Conservation (phyloP, 2,113 vertebrate species). For the Sinocyclocheilus rhinocerous region DNA sequence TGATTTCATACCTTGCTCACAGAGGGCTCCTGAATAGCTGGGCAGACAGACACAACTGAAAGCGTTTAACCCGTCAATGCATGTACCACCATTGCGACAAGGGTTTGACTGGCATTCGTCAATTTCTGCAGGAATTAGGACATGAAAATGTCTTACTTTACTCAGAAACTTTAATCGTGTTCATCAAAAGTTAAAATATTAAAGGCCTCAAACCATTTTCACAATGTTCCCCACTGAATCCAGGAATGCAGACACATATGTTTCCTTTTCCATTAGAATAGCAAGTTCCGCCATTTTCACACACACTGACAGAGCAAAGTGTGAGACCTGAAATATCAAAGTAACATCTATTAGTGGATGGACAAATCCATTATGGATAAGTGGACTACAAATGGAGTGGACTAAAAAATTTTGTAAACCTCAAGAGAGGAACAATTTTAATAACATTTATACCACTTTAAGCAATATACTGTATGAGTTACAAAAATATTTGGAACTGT, state of each 20-base stretch:
- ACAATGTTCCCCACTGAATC: slow-evolving; percentile 85
- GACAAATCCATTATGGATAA: background rate
- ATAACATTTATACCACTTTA: no score
- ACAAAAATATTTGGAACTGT: slow-evolving; percentile 20
- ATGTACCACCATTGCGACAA: slow-evolving; percentile 89
- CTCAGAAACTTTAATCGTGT: background rate
- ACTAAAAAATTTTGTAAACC: background rate
- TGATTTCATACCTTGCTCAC: slow-evolving; percentile 84
- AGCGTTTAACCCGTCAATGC: slow-evolving; percentile 82
- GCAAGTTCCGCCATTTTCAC: slow-evolving; percentile 87
- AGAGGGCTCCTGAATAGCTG: slow-evolving; percentile 87
- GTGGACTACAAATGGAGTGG: background rate
- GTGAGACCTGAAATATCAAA: slow-evolving; percentile 74
- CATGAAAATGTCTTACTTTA: background rate
- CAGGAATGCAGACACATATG: slow-evolving; percentile 84
- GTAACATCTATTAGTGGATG: background rate
- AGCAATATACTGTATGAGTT: background rate
- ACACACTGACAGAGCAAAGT: slow-evolving; percentile 78
- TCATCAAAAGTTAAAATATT: background rate
- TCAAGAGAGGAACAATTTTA: background rate
- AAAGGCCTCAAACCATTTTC: slow-evolving; percentile 80
- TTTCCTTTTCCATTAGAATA: slow-evolving; percentile 75
- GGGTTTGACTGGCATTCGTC: slow-evolving; percentile 80
- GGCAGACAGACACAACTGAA: slow-evolving; percentile 92
- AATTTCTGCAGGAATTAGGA: slow-evolving; percentile 75